Base-by-base conservation (phyloP, 2,888 invertebrate genomes). In the Meloe dianella region DNA sequence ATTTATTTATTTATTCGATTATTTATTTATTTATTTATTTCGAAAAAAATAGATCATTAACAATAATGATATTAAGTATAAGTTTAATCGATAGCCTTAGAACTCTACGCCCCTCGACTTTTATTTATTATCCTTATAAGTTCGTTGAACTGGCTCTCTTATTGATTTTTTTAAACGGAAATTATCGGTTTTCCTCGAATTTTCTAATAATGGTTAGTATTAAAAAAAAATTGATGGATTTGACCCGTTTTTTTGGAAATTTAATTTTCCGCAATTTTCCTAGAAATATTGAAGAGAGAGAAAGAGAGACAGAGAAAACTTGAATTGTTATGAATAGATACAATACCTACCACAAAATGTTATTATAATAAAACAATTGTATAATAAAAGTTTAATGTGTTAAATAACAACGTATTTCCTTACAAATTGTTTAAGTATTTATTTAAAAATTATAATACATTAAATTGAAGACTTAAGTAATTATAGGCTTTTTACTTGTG, bases 71-170 rank as follows among this genome's bases (percentile, higher is more conserved):
- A 20, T 20, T 10, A 20, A 8, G 20, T 10, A 47, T 47, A 22
- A 9, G 7, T 20, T 47, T 20, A 20, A 47, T 47, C 47, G 47
- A 47, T 47, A 47, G 47, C 47, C 47, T 47, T 47, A 47, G 47
- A 47, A 47, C 41, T 41, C 30, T 63, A 63, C 56, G 54, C 29
- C 41, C 47, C 24, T 30, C 24, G 32, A 56, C 64, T 17, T 35
- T 60, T 60, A 47, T 47, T 32, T 41, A 17, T 47, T 47, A 47
- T 47, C 47, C 47, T 47, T 47, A 6, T 3, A 47, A 47, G 47
- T 47, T 47, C 47, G 10, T 47, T 20, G 47, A 20, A 47, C 47
- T 22, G 9, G 0, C 14, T 20, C 47, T 47, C 4, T 47, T 47
- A 47, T 47, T 47, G 47, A 47, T 41, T 20, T 41, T 47, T 47